Conservation (phyloP, 2,888 invertebrate genomes). For the Punctoribates punctum region DNA sequence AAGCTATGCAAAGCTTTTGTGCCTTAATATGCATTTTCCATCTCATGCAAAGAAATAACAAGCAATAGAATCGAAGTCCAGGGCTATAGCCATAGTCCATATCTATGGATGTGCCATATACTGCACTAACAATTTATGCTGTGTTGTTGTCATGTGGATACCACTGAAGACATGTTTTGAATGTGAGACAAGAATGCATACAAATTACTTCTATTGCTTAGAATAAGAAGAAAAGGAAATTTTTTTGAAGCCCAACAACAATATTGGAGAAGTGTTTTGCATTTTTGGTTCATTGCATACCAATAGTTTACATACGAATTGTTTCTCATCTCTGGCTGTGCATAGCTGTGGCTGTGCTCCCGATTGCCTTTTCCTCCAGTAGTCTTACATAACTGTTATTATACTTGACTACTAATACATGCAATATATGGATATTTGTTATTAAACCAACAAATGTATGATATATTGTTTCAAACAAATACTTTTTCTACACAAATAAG, state of each 20-base stretch:
- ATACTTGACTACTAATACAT: not conserved
- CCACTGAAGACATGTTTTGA: conserved; percentile 30
- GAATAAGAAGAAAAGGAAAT: not conserved
- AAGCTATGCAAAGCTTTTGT: conserved; percentile 29
- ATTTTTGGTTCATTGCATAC: conserved; percentile 29
- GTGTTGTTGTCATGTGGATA: conserved; percentile 36
- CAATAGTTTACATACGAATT: conserved; percentile 33
- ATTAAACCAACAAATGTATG: conserved; percentile 28
- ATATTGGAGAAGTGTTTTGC: conserved; percentile 17
- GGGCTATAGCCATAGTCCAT: conserved; percentile 17
- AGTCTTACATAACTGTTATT: not conserved
- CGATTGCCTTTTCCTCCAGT: not conserved
- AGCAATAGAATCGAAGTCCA: conserved; percentile 4
- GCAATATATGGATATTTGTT: not conserved
- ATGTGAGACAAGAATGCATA: conserved; percentile 33
- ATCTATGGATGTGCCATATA: no score
- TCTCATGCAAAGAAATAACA: conserved; percentile 18
- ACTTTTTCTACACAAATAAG: not conserved
- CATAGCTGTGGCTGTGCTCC: no score
- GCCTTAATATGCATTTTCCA: conserved; percentile 31
- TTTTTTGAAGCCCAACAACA: not conserved
- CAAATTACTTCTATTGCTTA: conserved; percentile 32
- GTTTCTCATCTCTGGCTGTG: not conserved
- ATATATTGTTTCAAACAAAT: conserved; percentile 29
- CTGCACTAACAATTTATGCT: no score